Evolutionary conservation across 2,113 vertebrate species (phyloP).

Genomic region (Zapus hudsonius): DNA sequence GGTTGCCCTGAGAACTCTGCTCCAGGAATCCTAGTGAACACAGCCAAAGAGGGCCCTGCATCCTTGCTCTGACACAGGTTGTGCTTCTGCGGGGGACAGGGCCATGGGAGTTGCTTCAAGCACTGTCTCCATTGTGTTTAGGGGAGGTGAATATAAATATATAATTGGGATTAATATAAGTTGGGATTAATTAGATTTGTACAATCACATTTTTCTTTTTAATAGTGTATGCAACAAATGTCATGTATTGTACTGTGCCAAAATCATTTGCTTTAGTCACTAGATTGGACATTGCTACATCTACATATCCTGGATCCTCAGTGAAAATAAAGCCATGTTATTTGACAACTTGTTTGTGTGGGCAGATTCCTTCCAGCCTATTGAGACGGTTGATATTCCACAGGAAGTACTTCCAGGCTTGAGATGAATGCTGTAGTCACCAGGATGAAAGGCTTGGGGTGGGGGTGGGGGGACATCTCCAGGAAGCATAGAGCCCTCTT

Average conservation of each 20-base stretch:
- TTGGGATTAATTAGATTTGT: neutral
- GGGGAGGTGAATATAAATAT: neutral
- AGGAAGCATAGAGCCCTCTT: neutral
- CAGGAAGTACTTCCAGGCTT: neutral
- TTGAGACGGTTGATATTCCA: constrained; percentile 59
- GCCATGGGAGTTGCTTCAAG: neutral
- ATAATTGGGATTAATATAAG: neutral
- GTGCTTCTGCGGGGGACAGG: neutral
- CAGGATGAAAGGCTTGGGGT: neutral
- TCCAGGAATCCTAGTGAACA: constrained; percentile 23
- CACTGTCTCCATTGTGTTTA: neutral
- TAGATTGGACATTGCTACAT: neutral
- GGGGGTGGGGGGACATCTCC: neutral
- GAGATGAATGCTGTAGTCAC: neutral
- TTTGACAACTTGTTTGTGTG: constrained; percentile 29
- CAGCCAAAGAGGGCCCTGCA: neutral
- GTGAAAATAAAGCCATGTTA: neutral
- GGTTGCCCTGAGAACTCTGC: neutral
- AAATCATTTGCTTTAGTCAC: constrained; percentile 4
- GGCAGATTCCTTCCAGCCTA: constrained; percentile 20
- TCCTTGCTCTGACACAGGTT: neutral
- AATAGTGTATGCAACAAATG: neutral
- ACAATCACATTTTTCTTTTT: neutral
- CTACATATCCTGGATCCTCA: neutral
- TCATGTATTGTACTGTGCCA: neutral